A percentile compares a stretch with the other conserved stretches of the same genome.
These are phyloP conservation scores for Barypeithes pellucidus DNA, from an alignment of 2,888 invertebrate genomes.

Conservation along the genomic window DNA sequence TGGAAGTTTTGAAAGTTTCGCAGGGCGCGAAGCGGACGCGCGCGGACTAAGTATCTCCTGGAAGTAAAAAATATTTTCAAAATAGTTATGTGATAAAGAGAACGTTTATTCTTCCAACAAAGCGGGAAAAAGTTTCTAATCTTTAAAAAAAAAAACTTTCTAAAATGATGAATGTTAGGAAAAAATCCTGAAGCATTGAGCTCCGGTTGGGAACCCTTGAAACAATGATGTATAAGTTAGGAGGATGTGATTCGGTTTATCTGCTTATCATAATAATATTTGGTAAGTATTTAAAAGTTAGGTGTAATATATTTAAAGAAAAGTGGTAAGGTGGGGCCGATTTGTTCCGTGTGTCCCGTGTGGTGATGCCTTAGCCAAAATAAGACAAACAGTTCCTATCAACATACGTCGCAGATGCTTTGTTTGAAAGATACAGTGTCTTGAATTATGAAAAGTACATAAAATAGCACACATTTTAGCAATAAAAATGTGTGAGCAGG, in stretches of 20 bases:
- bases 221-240: neutral
- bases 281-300: no score
- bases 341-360: no score
- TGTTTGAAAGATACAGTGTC: no score
- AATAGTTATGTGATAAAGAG: neutral
- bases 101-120: neutral
- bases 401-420: no score
- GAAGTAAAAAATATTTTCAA: neutral
- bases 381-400: no score
- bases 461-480: no score
- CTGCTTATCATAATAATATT: neutral
- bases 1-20: constrained; percentile 3
- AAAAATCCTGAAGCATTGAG: neutral
- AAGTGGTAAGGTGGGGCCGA: no score
- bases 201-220: neutral
- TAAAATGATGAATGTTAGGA: constrained; percentile 1
- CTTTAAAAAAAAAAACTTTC: neutral
- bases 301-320: no score
- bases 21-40: neutral
- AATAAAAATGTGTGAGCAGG: no score
- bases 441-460: no score
- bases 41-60: neutral
- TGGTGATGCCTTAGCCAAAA: no score
- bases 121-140: neutral
- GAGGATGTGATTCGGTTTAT: neutral